Percentiles rank a stretch among this genome's conserved stretches.
Conservation (phyloP, 2,797 vertebrate genomes). For the Poecilia picta region DNA sequence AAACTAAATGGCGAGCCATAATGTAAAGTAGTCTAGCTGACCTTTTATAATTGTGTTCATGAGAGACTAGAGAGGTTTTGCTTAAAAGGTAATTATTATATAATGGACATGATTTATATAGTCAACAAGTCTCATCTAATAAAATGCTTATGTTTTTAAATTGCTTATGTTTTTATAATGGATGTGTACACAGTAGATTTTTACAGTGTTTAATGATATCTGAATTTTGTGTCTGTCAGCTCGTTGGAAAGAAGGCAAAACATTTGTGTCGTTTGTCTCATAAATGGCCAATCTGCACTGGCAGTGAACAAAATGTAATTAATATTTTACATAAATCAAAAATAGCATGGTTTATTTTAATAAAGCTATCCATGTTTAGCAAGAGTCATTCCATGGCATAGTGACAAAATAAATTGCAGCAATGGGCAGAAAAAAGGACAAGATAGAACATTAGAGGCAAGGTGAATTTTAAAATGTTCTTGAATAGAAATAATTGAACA, state of each 20-base stretch:
- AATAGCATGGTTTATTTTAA: constrained; percentile 25
- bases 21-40: constrained; percentile 17
- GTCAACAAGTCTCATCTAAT: constrained; percentile 22
- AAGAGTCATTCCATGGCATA: neutral
- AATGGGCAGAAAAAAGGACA: neutral
- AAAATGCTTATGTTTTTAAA: constrained; percentile 16
- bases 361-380: constrained; percentile 22
- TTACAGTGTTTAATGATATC: constrained; percentile 36
- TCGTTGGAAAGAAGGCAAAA: constrained; percentile 29
- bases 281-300: constrained; percentile 38
- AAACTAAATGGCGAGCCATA: constrained; percentile 37
- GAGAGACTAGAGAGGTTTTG: constrained; percentile 38
- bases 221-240: constrained; percentile 49
- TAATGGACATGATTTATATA: constrained; percentile 39
- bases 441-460: neutral
- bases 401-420: constrained; percentile 19
- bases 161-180: constrained; percentile 19
- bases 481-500: neutral
- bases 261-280: constrained; percentile 36
- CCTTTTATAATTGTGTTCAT: constrained; percentile 33
- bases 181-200: constrained; percentile 19
- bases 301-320: constrained; percentile 15
- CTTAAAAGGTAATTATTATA: constrained; percentile 36
- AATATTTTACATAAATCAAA: constrained; percentile 33
- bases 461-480: neutral